Percentiles rank a stretch among this genome's conserved stretches.
phyloP scores from a whole-genome alignment of 2,888 invertebrate genomes.

The Endotricha flammealis region DNA sequence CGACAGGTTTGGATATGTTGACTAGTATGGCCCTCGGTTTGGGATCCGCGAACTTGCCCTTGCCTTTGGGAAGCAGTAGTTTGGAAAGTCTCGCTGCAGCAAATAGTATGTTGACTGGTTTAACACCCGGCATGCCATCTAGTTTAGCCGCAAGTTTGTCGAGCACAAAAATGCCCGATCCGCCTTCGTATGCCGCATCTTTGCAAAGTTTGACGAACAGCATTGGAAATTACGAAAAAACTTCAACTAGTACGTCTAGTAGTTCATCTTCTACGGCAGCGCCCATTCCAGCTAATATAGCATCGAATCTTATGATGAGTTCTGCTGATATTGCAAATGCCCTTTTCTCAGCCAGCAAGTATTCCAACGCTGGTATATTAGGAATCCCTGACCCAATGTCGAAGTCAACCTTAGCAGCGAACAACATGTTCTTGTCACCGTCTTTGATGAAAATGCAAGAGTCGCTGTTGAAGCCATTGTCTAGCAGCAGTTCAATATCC shows the following conservation, averaged over 20 bases:
- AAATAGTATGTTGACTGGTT: conserved; percentile 66
- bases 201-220: conserved; percentile 63
- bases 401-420: conserved; percentile 85
- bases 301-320: conserved; percentile 80
- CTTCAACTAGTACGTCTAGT: conserved; percentile 69
- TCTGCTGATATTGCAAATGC: conserved; percentile 82
- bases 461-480: conserved; percentile 77
- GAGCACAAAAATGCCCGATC: conserved; percentile 61
- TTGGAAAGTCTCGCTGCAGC: conserved; percentile 72
- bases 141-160: conserved; percentile 64
- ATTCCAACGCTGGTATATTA: conserved; percentile 79
- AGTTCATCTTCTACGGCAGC: conserved; percentile 62
- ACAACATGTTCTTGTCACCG: conserved; percentile 88
- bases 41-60: conserved; percentile 59
- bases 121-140: conserved; percentile 59
- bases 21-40: conserved; percentile 73
- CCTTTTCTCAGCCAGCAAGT: conserved; percentile 82
- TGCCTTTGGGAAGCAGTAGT: conserved; percentile 59
- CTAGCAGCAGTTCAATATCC: conserved; percentile 76
- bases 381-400: conserved; percentile 87
- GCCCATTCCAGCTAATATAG: conserved; percentile 72
- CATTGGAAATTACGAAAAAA: conserved; percentile 62
- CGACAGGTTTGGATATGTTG: conserved; percentile 70
- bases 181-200: conserved; percentile 68
- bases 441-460: conserved; percentile 86